phyloP scores from a whole-genome alignment of 2,888 invertebrate species.

The Neelides folsomi region DNA sequence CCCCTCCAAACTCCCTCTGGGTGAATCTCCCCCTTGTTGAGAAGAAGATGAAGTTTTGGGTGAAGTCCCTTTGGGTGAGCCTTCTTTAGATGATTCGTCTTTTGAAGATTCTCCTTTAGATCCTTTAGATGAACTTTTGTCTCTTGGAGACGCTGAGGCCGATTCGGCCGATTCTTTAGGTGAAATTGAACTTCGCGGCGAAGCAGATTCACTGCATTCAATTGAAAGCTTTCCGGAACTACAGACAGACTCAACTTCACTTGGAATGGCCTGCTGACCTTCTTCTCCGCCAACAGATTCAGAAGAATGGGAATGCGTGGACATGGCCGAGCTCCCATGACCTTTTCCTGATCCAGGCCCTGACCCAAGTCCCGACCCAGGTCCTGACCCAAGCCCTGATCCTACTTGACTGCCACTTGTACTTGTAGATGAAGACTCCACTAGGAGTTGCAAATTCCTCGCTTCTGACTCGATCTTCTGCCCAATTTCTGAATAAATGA shows the following conservation, averaged over 20 bases:
- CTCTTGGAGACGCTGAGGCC: not conserved
- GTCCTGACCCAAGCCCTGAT: not conserved
- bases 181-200: slow-evolving; percentile 1
- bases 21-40: not conserved
- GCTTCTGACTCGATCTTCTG: not conserved
- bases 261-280: no score
- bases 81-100: slow-evolving; percentile 11
- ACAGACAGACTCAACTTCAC: no score
- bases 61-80: not conserved
- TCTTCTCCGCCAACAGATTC: no score
- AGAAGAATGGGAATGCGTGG: no score
- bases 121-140: not conserved
- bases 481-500: slow-evolving; percentile 22
- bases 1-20: not conserved
- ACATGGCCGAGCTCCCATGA: no score
- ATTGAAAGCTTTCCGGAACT: no score
- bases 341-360: slow-evolving; percentile 2
- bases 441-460: no score
- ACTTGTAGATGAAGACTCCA: not conserved
- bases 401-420: not conserved
- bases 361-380: slow-evolving; percentile 6
- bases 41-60: not conserved
- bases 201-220: not conserved
- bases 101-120: slow-evolving; percentile 1
- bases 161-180: not conserved